Conservation (phyloP, 1,140 invertebrate species). For the Adoxophyes honmai region DNA sequence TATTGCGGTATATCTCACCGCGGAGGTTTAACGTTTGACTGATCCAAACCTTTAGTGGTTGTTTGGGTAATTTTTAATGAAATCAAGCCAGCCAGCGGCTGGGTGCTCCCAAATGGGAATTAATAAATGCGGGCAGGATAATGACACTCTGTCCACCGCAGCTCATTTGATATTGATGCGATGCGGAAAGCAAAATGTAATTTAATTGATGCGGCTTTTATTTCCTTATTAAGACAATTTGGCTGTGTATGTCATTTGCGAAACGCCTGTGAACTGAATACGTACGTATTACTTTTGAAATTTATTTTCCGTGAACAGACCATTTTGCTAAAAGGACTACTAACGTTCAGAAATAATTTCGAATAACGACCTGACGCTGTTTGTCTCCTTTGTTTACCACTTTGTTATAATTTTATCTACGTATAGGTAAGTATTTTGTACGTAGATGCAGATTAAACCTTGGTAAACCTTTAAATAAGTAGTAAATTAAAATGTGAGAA, state of each 20-base stretch:
- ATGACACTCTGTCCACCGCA: conserved; percentile 14
- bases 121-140: conserved; percentile 20
- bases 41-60: conserved; percentile 10
- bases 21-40: conserved; percentile 10
- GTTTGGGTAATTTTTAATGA: conserved; percentile 13
- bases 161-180: conserved; percentile 13
- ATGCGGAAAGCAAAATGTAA: conserved; percentile 10
- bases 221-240: neutral
- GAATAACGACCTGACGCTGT: too few species aligned
- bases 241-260: neutral
- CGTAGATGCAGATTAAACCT: too few species aligned
- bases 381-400: too few species aligned
- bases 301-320: too few species aligned
- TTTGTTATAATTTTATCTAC: too few species aligned
- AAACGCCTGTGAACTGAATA: too few species aligned
- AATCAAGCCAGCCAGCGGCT: conserved; percentile 7
- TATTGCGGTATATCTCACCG: conserved; percentile 2
- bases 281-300: too few species aligned
- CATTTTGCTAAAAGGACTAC: too few species aligned
- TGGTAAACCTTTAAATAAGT: too few species aligned
- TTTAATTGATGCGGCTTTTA: conserved; percentile 2
- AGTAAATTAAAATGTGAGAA: too few species aligned
- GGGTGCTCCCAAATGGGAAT: conserved; percentile 18
- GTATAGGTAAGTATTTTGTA: too few species aligned
- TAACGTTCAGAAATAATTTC: too few species aligned